These are phyloP conservation scores for Dinomys branickii DNA, from an alignment of 2,113 vertebrate species.

Conservation along the genomic window DNA sequence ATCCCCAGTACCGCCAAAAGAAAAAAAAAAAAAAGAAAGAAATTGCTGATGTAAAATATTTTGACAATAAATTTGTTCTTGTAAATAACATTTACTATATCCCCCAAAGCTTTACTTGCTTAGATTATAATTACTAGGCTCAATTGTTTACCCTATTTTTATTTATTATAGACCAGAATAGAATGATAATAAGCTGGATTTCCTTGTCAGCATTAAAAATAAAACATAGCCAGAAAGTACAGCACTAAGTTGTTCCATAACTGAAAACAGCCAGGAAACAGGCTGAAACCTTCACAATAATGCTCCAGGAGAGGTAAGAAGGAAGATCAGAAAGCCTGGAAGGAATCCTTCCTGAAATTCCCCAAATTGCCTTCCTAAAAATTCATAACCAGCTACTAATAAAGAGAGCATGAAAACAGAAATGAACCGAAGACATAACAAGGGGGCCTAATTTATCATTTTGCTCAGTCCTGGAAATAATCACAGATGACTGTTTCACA, in stretches of 20 bases:
- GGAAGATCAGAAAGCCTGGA: background rate
- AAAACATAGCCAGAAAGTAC: background rate
- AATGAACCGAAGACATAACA: background rate
- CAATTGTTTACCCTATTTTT: background rate
- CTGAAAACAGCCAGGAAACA: background rate
- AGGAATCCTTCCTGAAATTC: background rate
- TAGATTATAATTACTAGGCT: background rate
- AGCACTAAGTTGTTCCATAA: background rate
- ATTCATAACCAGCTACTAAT: background rate
- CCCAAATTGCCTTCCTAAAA: background rate
- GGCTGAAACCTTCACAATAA: background rate
- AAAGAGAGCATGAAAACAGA: background rate
- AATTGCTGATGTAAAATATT: slow-evolving; percentile 13
- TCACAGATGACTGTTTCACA: background rate
- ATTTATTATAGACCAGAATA: slow-evolving; percentile 17
- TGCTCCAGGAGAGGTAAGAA: fast-evolving
- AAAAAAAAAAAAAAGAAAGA: too few species aligned
- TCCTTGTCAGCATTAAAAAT: background rate
- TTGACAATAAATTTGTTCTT: background rate
- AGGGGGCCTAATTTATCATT: background rate
- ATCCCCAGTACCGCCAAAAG: too few species aligned
- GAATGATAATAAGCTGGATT: background rate
- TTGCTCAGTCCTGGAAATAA: background rate
- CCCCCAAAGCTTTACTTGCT: background rate
- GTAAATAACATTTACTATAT: background rate